phyloP scores from a whole-genome alignment of 2,113 vertebrate species.

The Tichodroma muraria region DNA sequence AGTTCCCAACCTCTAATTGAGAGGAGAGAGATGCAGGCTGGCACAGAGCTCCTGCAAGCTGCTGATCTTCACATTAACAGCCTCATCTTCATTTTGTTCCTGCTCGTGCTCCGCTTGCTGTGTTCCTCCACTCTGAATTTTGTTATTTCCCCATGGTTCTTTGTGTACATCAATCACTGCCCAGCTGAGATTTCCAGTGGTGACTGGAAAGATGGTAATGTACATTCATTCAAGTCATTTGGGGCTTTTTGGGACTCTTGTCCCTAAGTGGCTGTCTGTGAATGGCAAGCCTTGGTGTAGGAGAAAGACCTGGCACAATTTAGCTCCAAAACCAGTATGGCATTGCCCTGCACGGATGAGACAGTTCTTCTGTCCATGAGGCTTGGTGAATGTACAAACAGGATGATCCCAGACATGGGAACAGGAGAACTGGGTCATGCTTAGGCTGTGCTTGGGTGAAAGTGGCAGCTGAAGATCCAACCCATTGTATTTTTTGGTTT shows the following conservation, averaged over 20 bases:
- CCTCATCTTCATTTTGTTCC: neutral
- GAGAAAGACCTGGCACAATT: neutral
- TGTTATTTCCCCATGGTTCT: neutral
- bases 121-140: neutral
- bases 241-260: neutral
- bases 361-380: neutral
- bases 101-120: neutral
- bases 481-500: neutral
- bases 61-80: neutral
- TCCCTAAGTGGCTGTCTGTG: neutral
- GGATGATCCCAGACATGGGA: neutral
- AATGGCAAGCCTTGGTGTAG: neutral
- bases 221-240: neutral
- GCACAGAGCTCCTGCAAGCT: neutral
- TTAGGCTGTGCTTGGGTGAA: neutral
- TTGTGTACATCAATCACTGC: neutral
- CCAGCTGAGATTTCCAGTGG: neutral
- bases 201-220: neutral
- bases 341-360: neutral
- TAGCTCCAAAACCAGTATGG: neutral
- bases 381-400: neutral
- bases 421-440: neutral
- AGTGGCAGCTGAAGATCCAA: neutral
- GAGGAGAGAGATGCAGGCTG: neutral
- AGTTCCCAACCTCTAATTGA: neutral